Evolutionary conservation across 2,888 invertebrate genomes (phyloP).

Genomic region (Parochlus steinenii): DNA sequence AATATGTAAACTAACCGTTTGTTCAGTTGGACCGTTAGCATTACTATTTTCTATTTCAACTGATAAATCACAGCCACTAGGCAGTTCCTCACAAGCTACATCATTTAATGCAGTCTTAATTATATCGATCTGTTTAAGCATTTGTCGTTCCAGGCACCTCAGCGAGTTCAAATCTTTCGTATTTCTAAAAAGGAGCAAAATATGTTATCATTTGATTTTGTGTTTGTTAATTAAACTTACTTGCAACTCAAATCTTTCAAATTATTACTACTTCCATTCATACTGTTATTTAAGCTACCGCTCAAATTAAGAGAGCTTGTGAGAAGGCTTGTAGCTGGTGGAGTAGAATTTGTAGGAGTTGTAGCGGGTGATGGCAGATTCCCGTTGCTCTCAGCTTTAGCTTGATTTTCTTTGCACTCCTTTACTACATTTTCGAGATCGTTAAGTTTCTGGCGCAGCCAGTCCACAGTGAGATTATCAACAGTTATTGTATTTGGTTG

Average conservation of each 20-base stretch:
- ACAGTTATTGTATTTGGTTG: constrained; percentile 78
- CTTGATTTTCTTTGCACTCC: constrained; percentile 56
- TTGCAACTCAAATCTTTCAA: constrained; percentile 3
- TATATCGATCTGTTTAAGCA: constrained; percentile 65
- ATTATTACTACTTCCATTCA: constrained; percentile 5
- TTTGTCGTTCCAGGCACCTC: constrained; percentile 67
- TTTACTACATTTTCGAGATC: constrained; percentile 67
- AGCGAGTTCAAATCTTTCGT: constrained; percentile 62
- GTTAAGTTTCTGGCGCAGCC: constrained; percentile 60
- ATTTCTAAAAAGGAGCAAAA: constrained; percentile 19
- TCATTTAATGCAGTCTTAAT: constrained; percentile 73
- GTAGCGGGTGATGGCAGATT: constrained; percentile 6
- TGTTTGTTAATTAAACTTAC: not conserved
- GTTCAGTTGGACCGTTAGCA: constrained; percentile 37
- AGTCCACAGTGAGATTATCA: constrained; percentile 83
- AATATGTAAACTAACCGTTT: constrained; percentile 36
- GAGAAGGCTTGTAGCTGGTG: constrained; percentile 4
- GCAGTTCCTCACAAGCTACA: constrained; percentile 74
- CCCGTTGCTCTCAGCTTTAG: constrained; percentile 30
- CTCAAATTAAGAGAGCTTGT: constrained; percentile 3
- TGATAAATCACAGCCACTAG: constrained; percentile 60
- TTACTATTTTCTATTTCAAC: constrained; percentile 37
- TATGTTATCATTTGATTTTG: not conserved
- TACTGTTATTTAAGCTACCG: not conserved
- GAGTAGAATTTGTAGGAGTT: constrained; percentile 19